Conservation (phyloP, 2,113 vertebrate genomes). For the Empidonax alnorum region DNA sequence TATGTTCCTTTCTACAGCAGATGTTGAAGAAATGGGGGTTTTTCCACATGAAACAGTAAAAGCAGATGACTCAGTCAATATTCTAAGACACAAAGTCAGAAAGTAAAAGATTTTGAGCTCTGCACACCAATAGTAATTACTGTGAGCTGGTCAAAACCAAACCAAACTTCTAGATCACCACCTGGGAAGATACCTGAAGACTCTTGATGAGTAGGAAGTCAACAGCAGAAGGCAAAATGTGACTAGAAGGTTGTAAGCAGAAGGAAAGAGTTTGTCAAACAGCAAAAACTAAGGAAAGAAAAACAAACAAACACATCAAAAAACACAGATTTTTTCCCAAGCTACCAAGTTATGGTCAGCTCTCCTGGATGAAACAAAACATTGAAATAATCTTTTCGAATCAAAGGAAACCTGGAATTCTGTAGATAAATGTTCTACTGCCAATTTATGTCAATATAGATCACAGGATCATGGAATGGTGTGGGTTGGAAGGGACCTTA, state of each 20-base stretch:
- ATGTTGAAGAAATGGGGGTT: accelerated
- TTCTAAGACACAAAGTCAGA: not conserved
- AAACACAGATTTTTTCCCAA: not conserved
- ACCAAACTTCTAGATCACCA: not conserved
- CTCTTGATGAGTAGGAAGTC: not conserved
- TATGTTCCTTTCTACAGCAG: not conserved
- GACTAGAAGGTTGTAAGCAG: not conserved
- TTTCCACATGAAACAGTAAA: not conserved
- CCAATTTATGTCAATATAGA: not conserved
- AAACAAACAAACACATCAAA: not conserved
- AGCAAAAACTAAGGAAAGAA: not conserved
- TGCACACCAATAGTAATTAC: not conserved
- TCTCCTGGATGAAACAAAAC: not conserved
- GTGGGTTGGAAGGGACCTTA: not conserved
- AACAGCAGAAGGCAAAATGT: not conserved
- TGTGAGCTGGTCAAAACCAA: not conserved
- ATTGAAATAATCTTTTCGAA: not conserved
- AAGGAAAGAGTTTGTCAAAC: not conserved
- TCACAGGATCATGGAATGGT: not conserved
- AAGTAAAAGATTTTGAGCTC: not conserved
- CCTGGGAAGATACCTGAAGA: not conserved
- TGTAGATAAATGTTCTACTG: not conserved
- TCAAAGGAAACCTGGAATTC: not conserved
- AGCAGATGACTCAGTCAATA: not conserved
- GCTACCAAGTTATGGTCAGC: not conserved